A percentile compares a stretch with the other conserved stretches of the same genome.
phyloP scores from a whole-genome alignment of 2,888 invertebrate genomes.

The Lydus trimaculatus region DNA sequence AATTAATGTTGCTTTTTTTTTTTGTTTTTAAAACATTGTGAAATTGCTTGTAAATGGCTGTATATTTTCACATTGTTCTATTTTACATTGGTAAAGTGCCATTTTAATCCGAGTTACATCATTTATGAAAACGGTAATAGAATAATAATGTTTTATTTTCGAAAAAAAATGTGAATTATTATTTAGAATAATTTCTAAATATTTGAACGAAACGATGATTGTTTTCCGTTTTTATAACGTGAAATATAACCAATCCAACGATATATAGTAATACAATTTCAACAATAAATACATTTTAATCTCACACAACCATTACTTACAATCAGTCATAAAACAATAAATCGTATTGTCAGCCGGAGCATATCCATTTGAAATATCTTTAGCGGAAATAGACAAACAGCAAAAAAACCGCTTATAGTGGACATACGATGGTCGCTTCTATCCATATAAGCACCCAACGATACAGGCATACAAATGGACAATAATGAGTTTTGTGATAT shows the following conservation, averaged over 20 bases:
- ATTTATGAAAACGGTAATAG: background rate
- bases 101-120: conserved; percentile 4
- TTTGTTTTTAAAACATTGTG: background rate
- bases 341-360: conserved; percentile 51
- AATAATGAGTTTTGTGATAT: conserved; percentile 56
- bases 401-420: conserved; percentile 55
- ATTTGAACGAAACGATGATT: background rate
- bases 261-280: conserved; percentile 36
- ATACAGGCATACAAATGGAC: conserved; percentile 58
- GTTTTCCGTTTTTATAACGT: background rate
- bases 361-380: conserved; percentile 56
- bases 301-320: conserved; percentile 46
- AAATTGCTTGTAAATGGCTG: background rate
- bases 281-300: conserved; percentile 44
- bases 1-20: background rate
- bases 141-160: background rate
- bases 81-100: conserved; percentile 7
- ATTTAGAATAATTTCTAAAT: background rate
- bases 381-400: conserved; percentile 55
- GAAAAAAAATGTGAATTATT: background rate
- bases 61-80: conserved; percentile 4
- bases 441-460: conserved; percentile 59
- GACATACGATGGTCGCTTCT: conserved; percentile 58
- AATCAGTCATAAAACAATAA: conserved; percentile 55
- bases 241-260: background rate